These are phyloP conservation scores for Macrosiphum euphorbiae DNA, from an alignment of 2,888 invertebrate genomes.

Conservation along the genomic window DNA sequence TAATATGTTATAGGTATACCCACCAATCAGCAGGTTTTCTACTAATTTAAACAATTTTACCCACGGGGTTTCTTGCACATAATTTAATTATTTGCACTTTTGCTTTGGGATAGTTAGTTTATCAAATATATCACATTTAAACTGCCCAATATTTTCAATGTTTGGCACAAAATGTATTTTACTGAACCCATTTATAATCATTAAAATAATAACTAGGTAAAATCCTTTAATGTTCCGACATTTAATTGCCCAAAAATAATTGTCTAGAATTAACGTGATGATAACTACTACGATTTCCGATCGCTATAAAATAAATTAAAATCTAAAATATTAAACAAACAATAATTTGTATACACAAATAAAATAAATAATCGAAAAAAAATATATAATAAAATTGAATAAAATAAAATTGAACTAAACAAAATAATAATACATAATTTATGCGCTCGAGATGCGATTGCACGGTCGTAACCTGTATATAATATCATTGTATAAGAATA, in stretches of 20 bases:
- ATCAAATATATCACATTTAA: conserved; percentile 64
- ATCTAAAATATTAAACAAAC: conserved; percentile 62
- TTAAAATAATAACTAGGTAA: not conserved
- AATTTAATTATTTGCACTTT: conserved; percentile 55
- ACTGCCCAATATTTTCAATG: conserved; percentile 53
- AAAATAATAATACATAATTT: conserved; percentile 62
- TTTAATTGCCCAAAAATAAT: conserved; percentile 56
- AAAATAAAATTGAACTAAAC: conserved; percentile 65
- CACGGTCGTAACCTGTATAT: conserved; percentile 44
- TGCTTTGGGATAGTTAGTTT: conserved; percentile 49
- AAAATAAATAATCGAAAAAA: conserved; percentile 65
- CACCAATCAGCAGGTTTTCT: conserved; percentile 10
- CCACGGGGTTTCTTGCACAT: conserved; percentile 20
- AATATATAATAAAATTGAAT: conserved; percentile 62
- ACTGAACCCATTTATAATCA: conserved; percentile 35
- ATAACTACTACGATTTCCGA: conserved; percentile 27
- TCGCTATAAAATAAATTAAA: conserved; percentile 47
- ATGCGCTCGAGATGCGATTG: conserved; percentile 60
- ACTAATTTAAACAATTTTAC: conserved; percentile 28
- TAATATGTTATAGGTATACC: not conserved
- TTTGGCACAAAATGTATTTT: conserved; percentile 60
- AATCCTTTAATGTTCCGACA: conserved; percentile 12
- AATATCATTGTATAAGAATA: not conserved
- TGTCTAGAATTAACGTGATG: conserved; percentile 41
- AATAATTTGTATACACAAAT: conserved; percentile 60